A percentile compares a stretch with the other conserved stretches of the same genome.
Conservation (phyloP, 2,888 invertebrate genomes). For the Athalia cordata region DNA sequence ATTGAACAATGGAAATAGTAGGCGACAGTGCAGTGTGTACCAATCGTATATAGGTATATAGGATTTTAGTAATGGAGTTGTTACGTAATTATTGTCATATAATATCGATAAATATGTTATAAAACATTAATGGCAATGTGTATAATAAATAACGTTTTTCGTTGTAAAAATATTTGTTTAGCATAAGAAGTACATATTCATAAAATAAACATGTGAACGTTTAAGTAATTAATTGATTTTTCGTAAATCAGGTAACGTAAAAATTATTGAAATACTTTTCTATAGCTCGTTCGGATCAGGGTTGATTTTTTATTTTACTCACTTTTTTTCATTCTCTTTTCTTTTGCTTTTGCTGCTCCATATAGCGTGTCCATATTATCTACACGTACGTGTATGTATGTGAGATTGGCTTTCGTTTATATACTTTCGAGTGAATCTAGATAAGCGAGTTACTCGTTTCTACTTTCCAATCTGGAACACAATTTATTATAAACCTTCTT, state of each 20-base stretch:
- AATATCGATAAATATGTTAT: slow-evolving; percentile 35
- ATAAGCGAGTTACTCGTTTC: slow-evolving; percentile 34
- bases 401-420: slow-evolving; percentile 31
- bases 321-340: not conserved
- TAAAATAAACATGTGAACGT: not conserved
- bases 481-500: slow-evolving; percentile 18
- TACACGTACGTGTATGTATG: not conserved
- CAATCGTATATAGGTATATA: slow-evolving; percentile 8
- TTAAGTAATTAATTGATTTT: slow-evolving; percentile 20
- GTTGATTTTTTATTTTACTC: not conserved
- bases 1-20: slow-evolving; percentile 35
- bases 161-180: no score
- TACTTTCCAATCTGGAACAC: slow-evolving; percentile 42
- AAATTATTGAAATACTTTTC: no score
- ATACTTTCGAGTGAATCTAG: slow-evolving; percentile 39
- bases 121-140: slow-evolving; percentile 35
- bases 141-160: not conserved
- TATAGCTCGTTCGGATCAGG: not conserved
- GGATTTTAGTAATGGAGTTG: slow-evolving; percentile 21
- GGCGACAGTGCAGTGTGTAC: slow-evolving; percentile 23
- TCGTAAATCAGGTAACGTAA: not conserved
- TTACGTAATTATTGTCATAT: slow-evolving; percentile 17
- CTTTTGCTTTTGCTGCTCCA: not conserved
- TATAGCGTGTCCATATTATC: not conserved
- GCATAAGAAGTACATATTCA: no score